Percentiles rank a stretch among this genome's conserved stretches.
Conservation (phyloP, 2,888 invertebrate species). For the Nebria brevicollis region DNA sequence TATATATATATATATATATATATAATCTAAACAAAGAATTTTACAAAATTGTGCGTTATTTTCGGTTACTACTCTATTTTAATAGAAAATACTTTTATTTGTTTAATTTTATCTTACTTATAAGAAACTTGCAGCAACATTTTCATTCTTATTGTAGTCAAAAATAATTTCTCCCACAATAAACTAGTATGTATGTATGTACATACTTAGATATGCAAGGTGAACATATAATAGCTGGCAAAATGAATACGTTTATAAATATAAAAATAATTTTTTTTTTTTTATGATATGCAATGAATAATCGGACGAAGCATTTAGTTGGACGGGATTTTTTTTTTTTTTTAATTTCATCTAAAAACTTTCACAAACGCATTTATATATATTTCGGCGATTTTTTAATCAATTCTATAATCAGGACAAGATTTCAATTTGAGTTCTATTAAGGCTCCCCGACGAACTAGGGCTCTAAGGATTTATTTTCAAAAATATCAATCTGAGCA, state of each 20-base stretch:
- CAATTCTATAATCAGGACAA: background rate
- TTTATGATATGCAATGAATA: conserved; percentile 36
- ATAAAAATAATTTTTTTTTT: conserved; percentile 5
- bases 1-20: too few species aligned
- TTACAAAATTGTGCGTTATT: conserved; percentile 40
- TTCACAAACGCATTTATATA: background rate
- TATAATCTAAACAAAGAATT: conserved; percentile 31
- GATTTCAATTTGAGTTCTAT: background rate
- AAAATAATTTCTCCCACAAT: too few species aligned
- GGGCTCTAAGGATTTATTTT: background rate
- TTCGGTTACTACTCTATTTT: conserved; percentile 31
- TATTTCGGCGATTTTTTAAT: conserved; percentile 1
- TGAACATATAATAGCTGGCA: conserved; percentile 5
- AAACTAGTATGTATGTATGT: too few species aligned
- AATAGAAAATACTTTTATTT: conserved; percentile 24
- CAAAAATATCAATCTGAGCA: background rate
- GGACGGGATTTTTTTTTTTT: conserved; percentile 17
- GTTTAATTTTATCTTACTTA: background rate
- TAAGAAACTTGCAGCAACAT: conserved; percentile 2
- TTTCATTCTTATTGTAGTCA: background rate
- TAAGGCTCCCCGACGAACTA: background rate
- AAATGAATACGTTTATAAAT: conserved; percentile 19
- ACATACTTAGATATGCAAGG: background rate
- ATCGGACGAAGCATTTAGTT: conserved; percentile 33
- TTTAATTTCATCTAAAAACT: background rate